Base-by-base conservation (phyloP, 2,888 invertebrate species). In the Mechanitis messenoides region DNA sequence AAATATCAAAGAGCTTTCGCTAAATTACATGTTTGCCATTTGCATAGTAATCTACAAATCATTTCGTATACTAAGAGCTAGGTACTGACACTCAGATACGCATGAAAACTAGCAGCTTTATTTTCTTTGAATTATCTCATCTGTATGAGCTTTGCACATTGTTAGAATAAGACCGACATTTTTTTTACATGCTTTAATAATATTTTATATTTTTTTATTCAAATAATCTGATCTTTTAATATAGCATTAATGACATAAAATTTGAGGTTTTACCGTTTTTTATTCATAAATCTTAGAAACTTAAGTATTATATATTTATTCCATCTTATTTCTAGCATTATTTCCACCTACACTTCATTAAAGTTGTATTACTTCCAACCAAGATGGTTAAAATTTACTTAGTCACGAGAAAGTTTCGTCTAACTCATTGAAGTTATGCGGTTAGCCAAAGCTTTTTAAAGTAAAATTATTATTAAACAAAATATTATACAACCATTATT, bases 1-100 rank as follows among this genome's bases (percentile, higher is more conserved):
- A 38, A 57, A 57, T 57, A 61, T 61, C 47, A 57, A 46, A 54
- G 57, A 31, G 31, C 45, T 45, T 45, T 42, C 53, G 33, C 45
- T 58, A 62, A 62, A 55, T 62, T 53, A 50, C 59, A 53, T 53
- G 42, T 45, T 60, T 53, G 61, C 55, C 12, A 33, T 58, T 54
- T 55, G 55, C 56, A 12, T 35, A 35, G 54, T 54, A 54, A 38
- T 35, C n/a, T 56, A 31, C 45, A 58, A 58, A 53, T 50, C 50
- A 47, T 50, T 50, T 58, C 50, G 50, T 50, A n/a, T 7, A 50
- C 31, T 11, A 11, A 50, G 31, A 31, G 9, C 50, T 9, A 28
- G 31, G 31, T 9, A 42, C 42, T 42, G 42, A 42, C 6, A 42
- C 9, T 42, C 9, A 42, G 42, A 42, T 42, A 9, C 6, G 42